Evolutionary conservation across 2,113 vertebrate genomes (phyloP).

Genomic region (Channa maculata): DNA sequence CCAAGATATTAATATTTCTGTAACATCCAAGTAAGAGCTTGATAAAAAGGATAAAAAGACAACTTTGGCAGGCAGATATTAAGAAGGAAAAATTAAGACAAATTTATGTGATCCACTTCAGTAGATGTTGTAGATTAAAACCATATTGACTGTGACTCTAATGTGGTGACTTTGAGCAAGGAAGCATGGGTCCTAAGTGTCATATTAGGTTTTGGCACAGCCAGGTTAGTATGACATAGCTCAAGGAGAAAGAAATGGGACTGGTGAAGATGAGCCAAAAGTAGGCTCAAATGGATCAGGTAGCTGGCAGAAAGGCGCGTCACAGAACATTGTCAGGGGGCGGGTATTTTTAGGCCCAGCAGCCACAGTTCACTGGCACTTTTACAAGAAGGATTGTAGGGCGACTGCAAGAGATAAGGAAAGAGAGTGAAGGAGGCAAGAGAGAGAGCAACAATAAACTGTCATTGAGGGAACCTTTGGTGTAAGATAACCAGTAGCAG

Average conservation of each 20-base stretch:
- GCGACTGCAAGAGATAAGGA: slow-evolving; percentile 60
- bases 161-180: slow-evolving; percentile 53
- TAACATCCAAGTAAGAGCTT: slow-evolving; percentile 3
- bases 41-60: slow-evolving; percentile 5
- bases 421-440: slow-evolving; percentile 28
- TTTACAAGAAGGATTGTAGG: slow-evolving; percentile 73
- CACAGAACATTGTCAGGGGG: slow-evolving; percentile 66
- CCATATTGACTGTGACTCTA: slow-evolving; percentile 41
- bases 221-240: slow-evolving; percentile 71
- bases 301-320: slow-evolving; percentile 70
- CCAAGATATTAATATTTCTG: slow-evolving; percentile 9
- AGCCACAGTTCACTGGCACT: slow-evolving; percentile 74
- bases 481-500: slow-evolving; percentile 71
- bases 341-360: slow-evolving; percentile 79
- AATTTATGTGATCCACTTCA: slow-evolving; percentile 29
- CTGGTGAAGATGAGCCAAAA: slow-evolving; percentile 68
- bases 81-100: background rate
- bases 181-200: slow-evolving; percentile 54
- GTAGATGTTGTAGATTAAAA: slow-evolving; percentile 36
- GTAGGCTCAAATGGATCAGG: slow-evolving; percentile 75
- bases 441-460: slow-evolving; percentile 67
- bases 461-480: slow-evolving; percentile 79
- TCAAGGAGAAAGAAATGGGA: slow-evolving; percentile 72
- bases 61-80: slow-evolving; percentile 12
- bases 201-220: slow-evolving; percentile 67